A percentile compares a stretch with the other conserved stretches of the same genome.
Evolutionary conservation across 2,888 invertebrate genomes (phyloP).

Genomic region (Mellilla xanthometata): DNA sequence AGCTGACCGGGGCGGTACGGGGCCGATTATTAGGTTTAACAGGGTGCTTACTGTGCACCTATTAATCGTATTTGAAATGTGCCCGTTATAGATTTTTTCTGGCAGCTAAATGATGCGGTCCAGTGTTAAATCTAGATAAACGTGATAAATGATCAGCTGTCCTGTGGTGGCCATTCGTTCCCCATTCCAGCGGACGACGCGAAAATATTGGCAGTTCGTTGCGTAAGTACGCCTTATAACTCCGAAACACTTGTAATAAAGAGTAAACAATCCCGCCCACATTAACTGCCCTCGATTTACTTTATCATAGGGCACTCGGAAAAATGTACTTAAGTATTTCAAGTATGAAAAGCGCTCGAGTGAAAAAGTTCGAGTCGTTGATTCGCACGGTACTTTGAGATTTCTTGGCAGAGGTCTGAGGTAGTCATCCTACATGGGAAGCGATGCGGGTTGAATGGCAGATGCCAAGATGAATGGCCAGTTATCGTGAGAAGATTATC

Average conservation of each 20-base stretch:
- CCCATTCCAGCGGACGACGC: conserved; percentile 52
- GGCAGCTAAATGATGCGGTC: conserved; percentile 59
- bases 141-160: conserved; percentile 63
- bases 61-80: conserved; percentile 51
- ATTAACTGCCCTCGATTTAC: background rate
- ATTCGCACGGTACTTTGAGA: too few relatives aligned
- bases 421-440: conserved; percentile 37
- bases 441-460: conserved; percentile 46
- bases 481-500: conserved; percentile 39
- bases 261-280: background rate
- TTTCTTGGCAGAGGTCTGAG: background rate
- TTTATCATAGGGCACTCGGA: background rate
- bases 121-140: conserved; percentile 65
- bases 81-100: conserved; percentile 55
- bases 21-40: conserved; percentile 24
- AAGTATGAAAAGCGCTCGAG: too few relatives aligned
- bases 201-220: conserved; percentile 44
- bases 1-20: conserved; percentile 2
- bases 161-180: conserved; percentile 54
- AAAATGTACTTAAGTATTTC: background rate
- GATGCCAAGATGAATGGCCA: conserved; percentile 36
- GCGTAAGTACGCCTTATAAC: conserved; percentile 13
- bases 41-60: conserved; percentile 34
- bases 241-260: background rate
- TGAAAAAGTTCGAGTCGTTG: too few relatives aligned